These are phyloP conservation scores for Protonibea diacanthus DNA, from an alignment of 2,797 vertebrate species.

Conservation along the genomic window DNA sequence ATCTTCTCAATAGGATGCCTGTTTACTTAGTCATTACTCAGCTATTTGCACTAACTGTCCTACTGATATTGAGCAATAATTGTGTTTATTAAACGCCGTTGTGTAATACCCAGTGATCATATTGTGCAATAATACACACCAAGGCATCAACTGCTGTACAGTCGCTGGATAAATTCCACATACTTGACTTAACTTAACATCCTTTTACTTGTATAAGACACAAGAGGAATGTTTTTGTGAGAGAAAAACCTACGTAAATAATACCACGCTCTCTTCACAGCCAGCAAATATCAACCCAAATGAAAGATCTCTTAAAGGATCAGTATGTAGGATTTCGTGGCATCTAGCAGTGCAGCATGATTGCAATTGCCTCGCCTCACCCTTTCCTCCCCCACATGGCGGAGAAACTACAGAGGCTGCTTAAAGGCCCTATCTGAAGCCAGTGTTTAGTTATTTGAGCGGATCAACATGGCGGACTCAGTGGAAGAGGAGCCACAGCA, in stretches of 20 bases:
- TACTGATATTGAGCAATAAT: slow-evolving; percentile 30
- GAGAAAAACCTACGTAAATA: not conserved
- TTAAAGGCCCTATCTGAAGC: too few species aligned
- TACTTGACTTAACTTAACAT: not conserved
- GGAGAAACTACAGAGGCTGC: too few species aligned
- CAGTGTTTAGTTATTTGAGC: too few species aligned
- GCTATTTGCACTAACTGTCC: slow-evolving; percentile 23
- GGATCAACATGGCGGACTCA: too few species aligned
- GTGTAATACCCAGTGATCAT: slow-evolving; percentile 17
- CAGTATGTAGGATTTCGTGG: too few species aligned
- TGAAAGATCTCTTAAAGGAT: not conserved
- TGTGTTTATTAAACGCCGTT: slow-evolving; percentile 15
- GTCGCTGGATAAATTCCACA: not conserved
- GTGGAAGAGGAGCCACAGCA: too few species aligned
- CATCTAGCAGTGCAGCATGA: too few species aligned
- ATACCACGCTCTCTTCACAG: not conserved
- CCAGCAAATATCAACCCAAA: not conserved
- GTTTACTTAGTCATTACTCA: not conserved
- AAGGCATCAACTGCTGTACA: not conserved
- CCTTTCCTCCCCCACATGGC: too few species aligned
- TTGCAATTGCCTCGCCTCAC: too few species aligned
- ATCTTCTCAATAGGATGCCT: not conserved
- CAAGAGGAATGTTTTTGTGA: too few species aligned
- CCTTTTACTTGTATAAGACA: too few species aligned
- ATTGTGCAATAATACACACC: slow-evolving; percentile 39